A percentile compares a stretch with the other conserved stretches of the same genome.
Conservation (phyloP, 64 coral and sea anemone species). For the Catalaphyllia jardinei region DNA sequence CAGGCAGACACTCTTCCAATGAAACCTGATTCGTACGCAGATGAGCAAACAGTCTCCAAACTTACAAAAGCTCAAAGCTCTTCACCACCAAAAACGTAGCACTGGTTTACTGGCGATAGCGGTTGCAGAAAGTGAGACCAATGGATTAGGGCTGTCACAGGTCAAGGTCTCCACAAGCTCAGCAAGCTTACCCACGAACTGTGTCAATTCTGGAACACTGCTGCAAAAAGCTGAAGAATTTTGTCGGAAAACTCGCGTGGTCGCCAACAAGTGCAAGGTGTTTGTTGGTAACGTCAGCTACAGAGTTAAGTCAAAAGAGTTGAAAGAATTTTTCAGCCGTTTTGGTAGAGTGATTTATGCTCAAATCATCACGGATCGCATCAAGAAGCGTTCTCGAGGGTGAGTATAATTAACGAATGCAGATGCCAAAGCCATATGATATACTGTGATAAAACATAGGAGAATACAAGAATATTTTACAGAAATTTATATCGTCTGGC, state of each 20-base stretch:
- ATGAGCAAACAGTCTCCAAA: constrained; percentile 58
- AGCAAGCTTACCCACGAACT: not conserved
- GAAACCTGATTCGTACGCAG: constrained; percentile 7
- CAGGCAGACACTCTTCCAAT: not conserved
- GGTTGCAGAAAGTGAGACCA: constrained; percentile 3
- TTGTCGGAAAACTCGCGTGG: constrained; percentile 56
- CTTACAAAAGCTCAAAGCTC: constrained; percentile 65
- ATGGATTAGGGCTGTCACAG: not conserved
- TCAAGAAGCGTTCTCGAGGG: constrained; percentile 92
- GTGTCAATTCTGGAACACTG: not conserved
- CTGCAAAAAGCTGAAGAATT: constrained; percentile 51
- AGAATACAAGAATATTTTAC: too few relatives aligned
- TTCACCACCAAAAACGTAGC: constrained; percentile 51
- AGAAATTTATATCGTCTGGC: too few relatives aligned
- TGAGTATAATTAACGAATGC: constrained; percentile 35
- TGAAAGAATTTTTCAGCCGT: constrained; percentile 77
- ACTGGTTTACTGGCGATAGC: constrained; percentile 13
- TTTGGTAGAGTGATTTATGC: constrained; percentile 94
- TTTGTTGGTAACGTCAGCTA: constrained; percentile 96
- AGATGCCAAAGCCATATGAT: not conserved
- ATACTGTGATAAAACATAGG: too few relatives aligned
- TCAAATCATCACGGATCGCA: constrained; percentile 73
- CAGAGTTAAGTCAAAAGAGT: constrained; percentile 66
- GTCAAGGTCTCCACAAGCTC: not conserved
- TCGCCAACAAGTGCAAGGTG: constrained; percentile 86